Conservation (phyloP, 2,888 invertebrate species). For the Diloba caeruleocephala region DNA sequence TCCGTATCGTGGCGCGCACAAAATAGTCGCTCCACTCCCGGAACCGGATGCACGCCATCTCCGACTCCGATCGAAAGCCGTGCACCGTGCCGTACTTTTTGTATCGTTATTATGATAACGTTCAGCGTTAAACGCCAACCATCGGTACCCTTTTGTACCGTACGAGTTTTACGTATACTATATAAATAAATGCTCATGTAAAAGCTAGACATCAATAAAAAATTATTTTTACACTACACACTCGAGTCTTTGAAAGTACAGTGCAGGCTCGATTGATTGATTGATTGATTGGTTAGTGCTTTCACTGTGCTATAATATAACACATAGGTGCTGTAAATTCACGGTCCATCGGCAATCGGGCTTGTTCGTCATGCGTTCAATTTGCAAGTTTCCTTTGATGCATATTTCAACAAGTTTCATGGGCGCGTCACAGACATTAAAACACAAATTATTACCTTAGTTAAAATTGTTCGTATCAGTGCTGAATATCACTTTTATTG, state of each 20-base stretch:
- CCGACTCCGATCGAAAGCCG: slow-evolving; percentile 61
- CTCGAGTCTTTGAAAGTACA: slow-evolving; percentile 15
- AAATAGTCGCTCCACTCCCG: slow-evolving; percentile 57
- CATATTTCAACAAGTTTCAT: slow-evolving; percentile 73
- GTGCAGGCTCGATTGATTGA: slow-evolving; percentile 21
- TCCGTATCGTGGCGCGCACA: slow-evolving; percentile 45
- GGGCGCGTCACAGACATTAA: slow-evolving; percentile 42
- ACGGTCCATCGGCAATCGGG: slow-evolving; percentile 61
- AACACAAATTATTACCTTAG: slow-evolving; percentile 65
- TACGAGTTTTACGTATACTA: slow-evolving; percentile 14
- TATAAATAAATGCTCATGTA: slow-evolving; percentile 24
- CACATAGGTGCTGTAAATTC: slow-evolving; percentile 45
- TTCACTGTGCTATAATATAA: slow-evolving; percentile 47
- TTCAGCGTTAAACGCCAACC: slow-evolving; percentile 29
- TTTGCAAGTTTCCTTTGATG: slow-evolving; percentile 72
- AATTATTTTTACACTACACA: slow-evolving; percentile 35
- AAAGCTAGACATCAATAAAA: slow-evolving; percentile 27
- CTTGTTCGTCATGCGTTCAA: slow-evolving; percentile 67
- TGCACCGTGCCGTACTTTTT: slow-evolving; percentile 36
- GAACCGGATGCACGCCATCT: slow-evolving; percentile 67
- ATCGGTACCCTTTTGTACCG: slow-evolving; percentile 21
- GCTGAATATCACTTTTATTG: slow-evolving; percentile 45
- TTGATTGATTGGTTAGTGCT: slow-evolving; percentile 50
- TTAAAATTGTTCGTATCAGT: slow-evolving; percentile 63
- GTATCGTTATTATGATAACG: slow-evolving; percentile 50